These are phyloP conservation scores for Anodontia alba DNA, from an alignment of 2,888 invertebrate species.

Conservation along the genomic window DNA sequence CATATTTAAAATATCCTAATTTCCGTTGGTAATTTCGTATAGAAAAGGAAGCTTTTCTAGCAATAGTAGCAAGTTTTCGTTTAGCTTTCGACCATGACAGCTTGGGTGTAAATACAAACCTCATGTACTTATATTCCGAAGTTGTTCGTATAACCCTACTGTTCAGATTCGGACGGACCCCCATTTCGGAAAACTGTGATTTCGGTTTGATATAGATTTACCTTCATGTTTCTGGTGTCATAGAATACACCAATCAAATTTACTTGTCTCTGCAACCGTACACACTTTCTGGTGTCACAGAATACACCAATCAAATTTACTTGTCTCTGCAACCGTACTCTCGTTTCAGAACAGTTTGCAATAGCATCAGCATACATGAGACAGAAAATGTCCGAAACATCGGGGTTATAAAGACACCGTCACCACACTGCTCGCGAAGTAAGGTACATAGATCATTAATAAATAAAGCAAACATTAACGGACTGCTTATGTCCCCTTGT, in stretches of 20 bases:
- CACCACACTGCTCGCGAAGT: no score
- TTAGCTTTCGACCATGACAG: conserved; percentile 11
- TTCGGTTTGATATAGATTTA: conserved; percentile 17
- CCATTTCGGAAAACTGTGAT: conserved; percentile 19
- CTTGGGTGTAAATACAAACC: conserved; percentile 13
- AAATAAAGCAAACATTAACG: conserved; percentile 5
- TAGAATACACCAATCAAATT: not conserved
- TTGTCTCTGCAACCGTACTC: conserved; percentile 1
- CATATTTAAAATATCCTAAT: conserved; percentile 13
- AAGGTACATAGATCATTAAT: no score
- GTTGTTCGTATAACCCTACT: not conserved
- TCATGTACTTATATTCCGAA: conserved; percentile 19
- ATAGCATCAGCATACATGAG: conserved; percentile 21
- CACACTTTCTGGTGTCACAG: not conserved
- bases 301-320: conserved; percentile 1
- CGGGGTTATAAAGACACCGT: not conserved
- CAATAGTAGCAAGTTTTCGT: conserved; percentile 1
- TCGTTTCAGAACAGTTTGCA: conserved; percentile 21
- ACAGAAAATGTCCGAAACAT: conserved; percentile 26
- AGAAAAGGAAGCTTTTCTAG: not conserved
- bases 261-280: conserved; percentile 4
- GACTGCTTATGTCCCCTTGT: conserved; percentile 17
- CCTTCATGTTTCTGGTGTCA: no score
- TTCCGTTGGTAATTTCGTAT: not conserved
- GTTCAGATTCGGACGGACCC: not conserved